Base-by-base conservation (phyloP, 2,888 invertebrate genomes). In the Lasioglossum lativentre region DNA sequence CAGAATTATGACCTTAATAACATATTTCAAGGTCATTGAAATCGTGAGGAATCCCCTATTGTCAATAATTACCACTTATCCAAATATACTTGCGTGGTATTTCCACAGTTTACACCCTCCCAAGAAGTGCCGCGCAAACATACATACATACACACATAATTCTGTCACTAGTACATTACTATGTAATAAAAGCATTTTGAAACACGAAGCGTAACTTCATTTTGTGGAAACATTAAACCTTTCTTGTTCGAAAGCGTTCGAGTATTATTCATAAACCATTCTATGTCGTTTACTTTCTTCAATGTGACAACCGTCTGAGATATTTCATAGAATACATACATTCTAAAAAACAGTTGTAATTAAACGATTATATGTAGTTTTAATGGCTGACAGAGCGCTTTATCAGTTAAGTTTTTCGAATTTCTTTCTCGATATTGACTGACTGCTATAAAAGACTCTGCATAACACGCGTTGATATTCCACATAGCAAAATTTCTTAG, bases 401-500 rank as follows among this genome's bases (percentile, higher is more conserved):
- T 84, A 70, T 75, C 71, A 63, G 75, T 85, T 85, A 71, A 76
- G 40, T 83, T 83, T 78, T 74, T 78, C 77, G 45, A 76, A 72
- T 80, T 85, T 80, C 63, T 82, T 85, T 83, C 72, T 82, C 75
- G 82, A 87, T 80, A 87, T 89, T 93, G 94, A 94, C 93, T 94
- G 94, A 93, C 93, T 94, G 92, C 90, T 93, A 92, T 93, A 90
- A 87, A 92, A 92, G 94, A 92, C 93, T 93, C 93, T 93, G 92
- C 93, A 93, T 90, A 91, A 86, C 87, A 82, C 72, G 27, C 83
- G 84, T 84, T 88, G 83, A 87, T 92, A 92, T 89, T 91, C 90
- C 90, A 91, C 90, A 89, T 90, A 90, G 88, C 90, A 59, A 88
- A 81, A 80, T 82, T 73, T 81, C 77, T 66, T 68, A 80, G 66